Percentiles rank a stretch among this genome's conserved stretches.
Evolutionary conservation across 1,140 invertebrate species (phyloP).

Genomic region (Macrobrachium rosenbergii): DNA sequence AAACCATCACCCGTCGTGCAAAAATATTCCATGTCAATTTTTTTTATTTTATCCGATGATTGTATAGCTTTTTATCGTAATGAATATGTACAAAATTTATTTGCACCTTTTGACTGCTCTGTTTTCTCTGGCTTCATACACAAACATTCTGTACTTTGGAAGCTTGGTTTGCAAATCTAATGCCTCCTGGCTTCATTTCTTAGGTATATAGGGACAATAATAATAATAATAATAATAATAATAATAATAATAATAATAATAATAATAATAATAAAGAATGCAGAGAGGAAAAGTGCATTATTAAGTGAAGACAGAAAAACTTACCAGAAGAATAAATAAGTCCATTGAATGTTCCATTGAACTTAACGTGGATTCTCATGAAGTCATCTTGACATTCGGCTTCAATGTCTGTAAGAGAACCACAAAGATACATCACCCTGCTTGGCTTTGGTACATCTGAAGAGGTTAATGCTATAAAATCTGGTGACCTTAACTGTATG

Average conservation of each 20-base stretch:
- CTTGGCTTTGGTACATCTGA: too few relatives aligned
- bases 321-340: constrained; percentile 90
- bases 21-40: too few relatives aligned
- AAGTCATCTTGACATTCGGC: constrained; percentile 95
- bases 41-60: too few relatives aligned
- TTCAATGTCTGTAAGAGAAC: constrained; percentile 83
- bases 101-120: too few relatives aligned
- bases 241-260: background rate
- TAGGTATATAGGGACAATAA: background rate
- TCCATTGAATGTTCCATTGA: constrained; percentile 91
- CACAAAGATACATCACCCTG: background rate
- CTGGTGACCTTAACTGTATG: background rate
- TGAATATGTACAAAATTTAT: too few relatives aligned
- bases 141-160: too few relatives aligned
- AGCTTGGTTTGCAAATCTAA: too few relatives aligned
- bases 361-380: constrained; percentile 92
- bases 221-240: constrained; percentile 32
- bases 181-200: too few relatives aligned
- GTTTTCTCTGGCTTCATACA: too few relatives aligned
- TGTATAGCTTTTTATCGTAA: too few relatives aligned
- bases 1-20: too few relatives aligned
- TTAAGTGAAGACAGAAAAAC: background rate
- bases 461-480: too few relatives aligned
- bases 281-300: background rate
- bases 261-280: background rate